A percentile compares a stretch with the other conserved stretches of the same genome.
Conservation (phyloP, 2,113 vertebrate genomes). For the Saccopteryx leptura region DNA sequence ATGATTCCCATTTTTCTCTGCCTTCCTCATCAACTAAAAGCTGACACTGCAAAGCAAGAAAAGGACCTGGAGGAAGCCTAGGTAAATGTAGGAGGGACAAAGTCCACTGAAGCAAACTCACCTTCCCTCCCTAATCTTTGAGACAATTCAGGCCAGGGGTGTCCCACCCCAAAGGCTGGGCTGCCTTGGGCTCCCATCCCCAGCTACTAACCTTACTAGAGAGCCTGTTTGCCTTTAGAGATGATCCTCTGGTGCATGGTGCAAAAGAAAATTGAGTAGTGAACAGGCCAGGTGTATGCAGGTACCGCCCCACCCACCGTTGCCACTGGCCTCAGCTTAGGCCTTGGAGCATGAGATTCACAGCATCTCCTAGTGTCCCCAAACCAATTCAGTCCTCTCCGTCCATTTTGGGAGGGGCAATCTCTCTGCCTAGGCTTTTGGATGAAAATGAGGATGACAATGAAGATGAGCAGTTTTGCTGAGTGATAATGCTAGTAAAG, state of each 20-base stretch:
- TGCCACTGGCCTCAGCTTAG: constrained; percentile 60
- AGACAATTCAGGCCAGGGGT: constrained; percentile 53
- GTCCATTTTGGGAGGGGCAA: not conserved
- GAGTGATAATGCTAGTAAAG: constrained; percentile 22
- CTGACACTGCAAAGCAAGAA: constrained; percentile 53
- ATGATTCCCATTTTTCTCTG: not conserved
- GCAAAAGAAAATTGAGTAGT: constrained; percentile 90
- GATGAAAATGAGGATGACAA: constrained; percentile 68
- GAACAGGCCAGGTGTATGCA: constrained; percentile 81
- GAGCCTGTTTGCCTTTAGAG: constrained; percentile 85
- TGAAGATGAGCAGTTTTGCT: constrained; percentile 33
- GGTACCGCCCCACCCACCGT: constrained; percentile 47
- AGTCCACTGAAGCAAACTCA: constrained; percentile 38
- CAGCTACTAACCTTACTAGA: constrained; percentile 88
- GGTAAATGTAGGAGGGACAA: not conserved
- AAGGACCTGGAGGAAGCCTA: constrained; percentile 7
- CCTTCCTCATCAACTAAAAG: constrained; percentile 43
- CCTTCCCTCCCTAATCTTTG: constrained; percentile 66
- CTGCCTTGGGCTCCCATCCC: constrained; percentile 75
- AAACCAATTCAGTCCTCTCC: constrained; percentile 41
- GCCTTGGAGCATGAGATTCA: constrained; percentile 15
- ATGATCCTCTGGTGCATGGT: constrained; percentile 89
- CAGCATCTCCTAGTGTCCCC: constrained; percentile 21
- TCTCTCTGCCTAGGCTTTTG: constrained; percentile 49
- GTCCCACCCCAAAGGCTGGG: constrained; percentile 79